Evolutionary conservation across 2,797 vertebrate species (phyloP).

Genomic region (Nasua narica): DNA sequence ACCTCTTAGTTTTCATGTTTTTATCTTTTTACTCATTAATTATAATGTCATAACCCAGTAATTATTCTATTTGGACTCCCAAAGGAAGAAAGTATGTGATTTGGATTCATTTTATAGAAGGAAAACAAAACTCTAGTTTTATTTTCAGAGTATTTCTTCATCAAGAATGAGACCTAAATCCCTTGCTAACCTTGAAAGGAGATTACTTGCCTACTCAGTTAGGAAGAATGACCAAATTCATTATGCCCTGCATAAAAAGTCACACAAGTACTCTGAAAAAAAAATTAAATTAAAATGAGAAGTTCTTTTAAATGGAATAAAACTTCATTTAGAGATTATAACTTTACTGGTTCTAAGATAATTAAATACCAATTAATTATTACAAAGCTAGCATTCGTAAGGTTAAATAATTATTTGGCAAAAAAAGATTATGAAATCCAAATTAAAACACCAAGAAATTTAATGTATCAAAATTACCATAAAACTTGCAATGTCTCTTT

Average conservation of each 20-base stretch:
- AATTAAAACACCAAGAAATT: conserved; percentile 65
- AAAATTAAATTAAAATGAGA: not conserved
- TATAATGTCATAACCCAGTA: not conserved
- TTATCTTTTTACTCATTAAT: conserved; percentile 1
- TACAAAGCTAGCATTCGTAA: conserved; percentile 53
- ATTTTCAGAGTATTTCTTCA: not conserved
- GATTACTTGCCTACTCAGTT: not conserved
- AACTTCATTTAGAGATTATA: conserved; percentile 34
- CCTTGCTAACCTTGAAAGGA: not conserved
- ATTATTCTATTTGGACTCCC: not conserved
- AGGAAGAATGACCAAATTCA: not conserved
- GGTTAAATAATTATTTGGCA: conserved; percentile 55
- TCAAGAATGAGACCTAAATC: not conserved
- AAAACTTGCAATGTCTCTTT: conserved; percentile 35
- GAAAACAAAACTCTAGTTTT: not conserved
- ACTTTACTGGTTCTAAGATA: not conserved
- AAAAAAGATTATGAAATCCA: conserved; percentile 57
- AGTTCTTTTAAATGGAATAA: conserved; percentile 50
- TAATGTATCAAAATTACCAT: conserved; percentile 65
- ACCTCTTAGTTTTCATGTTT: not conserved
- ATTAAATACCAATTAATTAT: conserved; percentile 54
- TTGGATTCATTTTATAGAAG: not conserved
- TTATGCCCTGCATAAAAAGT: not conserved
- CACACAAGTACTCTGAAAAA: not conserved
- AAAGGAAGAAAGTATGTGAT: not conserved